These are phyloP conservation scores for Phaedon cochleariae DNA, from an alignment of 2,888 invertebrate genomes.

Conservation along the genomic window DNA sequence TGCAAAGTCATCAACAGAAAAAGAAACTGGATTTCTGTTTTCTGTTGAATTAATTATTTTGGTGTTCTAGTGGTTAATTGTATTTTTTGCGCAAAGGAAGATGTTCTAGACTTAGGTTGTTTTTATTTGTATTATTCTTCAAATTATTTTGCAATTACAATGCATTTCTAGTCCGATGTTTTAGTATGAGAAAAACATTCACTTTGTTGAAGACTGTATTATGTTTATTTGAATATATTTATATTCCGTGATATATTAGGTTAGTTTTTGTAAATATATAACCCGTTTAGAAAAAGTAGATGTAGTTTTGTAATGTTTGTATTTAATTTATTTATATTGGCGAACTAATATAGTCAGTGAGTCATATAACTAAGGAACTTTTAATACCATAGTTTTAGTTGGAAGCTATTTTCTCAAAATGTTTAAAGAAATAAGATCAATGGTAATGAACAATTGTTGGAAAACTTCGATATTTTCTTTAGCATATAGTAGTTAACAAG, in stretches of 20 bases:
- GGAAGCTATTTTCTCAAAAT: not conserved
- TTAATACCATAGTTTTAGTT: not conserved
- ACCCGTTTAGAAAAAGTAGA: conserved; percentile 32
- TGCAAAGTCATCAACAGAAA: conserved; percentile 10
- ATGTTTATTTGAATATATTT: conserved; percentile 39
- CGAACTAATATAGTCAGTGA: not conserved
- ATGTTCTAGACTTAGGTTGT: conserved; percentile 1
- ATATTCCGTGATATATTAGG: conserved; percentile 45
- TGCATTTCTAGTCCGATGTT: conserved; percentile 43
- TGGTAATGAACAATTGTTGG: too few relatives aligned
- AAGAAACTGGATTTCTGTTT: conserved; percentile 4
- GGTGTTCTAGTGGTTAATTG: conserved; percentile 9
- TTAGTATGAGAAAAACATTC: conserved; percentile 13
- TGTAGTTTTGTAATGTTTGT: conserved; percentile 47
- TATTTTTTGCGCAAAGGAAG: conserved; percentile 20
- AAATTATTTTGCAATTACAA: conserved; percentile 35
- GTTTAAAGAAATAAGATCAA: conserved; percentile 2
- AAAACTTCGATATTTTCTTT: not conserved
- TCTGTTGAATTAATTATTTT: conserved; percentile 4
- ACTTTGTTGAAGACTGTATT: conserved; percentile 36
- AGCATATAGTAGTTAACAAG: not conserved
- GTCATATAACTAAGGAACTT: not conserved
- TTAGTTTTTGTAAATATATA: conserved; percentile 40
- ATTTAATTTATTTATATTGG: conserved; percentile 31
- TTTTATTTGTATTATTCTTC: conserved; percentile 22